Percentiles rank a stretch among this genome's conserved stretches.
phyloP scores from a whole-genome alignment of 2,797 vertebrate species.

The Melanotaenia trifasciata region DNA sequence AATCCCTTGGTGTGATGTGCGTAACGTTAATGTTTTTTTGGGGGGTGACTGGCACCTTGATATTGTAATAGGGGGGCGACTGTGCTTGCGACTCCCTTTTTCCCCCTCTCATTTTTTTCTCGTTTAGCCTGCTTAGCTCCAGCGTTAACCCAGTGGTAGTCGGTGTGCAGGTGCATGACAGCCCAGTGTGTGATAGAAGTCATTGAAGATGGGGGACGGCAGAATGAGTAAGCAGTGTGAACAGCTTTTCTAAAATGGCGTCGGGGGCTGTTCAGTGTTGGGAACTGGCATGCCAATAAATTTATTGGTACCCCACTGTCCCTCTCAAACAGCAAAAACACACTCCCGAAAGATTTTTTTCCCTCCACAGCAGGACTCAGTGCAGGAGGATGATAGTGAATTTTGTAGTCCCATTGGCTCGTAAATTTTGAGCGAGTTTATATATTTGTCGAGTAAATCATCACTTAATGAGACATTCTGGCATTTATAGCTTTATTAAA shows the following conservation, averaged over 20 bases:
- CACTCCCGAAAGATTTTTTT: neutral
- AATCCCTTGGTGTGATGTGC: constrained; percentile 42
- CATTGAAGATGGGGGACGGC: constrained; percentile 84
- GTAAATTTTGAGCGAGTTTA: constrained; percentile 1
- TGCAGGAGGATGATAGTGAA: constrained; percentile 10
- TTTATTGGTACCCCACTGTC: constrained; percentile 64
- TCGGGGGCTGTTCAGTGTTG: constrained; percentile 86
- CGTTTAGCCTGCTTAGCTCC: constrained; percentile 33
- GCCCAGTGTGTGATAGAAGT: constrained; percentile 78
- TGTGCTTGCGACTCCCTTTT: constrained; percentile 20
- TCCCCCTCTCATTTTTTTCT: neutral
- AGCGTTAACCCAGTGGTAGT: constrained; percentile 55
- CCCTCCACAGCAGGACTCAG: neutral
- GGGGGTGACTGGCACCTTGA: constrained; percentile 30
- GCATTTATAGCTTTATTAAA: constrained; percentile 2
- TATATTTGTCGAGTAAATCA: constrained; percentile 21
- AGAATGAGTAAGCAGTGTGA: constrained; percentile 86
- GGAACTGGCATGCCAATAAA: constrained; percentile 79
- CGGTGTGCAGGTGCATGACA: constrained; percentile 79
- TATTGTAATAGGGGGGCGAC: constrained; percentile 29
- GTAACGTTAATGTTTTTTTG: constrained; percentile 36
- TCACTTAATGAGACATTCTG: constrained; percentile 19
- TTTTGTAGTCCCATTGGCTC: constrained; percentile 14
- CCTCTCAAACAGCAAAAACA: constrained; percentile 31
- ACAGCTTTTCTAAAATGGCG: constrained; percentile 91